Evolutionary conservation across 2,888 invertebrate genomes (phyloP).

Genomic region (Tanaodytes sp.): DNA sequence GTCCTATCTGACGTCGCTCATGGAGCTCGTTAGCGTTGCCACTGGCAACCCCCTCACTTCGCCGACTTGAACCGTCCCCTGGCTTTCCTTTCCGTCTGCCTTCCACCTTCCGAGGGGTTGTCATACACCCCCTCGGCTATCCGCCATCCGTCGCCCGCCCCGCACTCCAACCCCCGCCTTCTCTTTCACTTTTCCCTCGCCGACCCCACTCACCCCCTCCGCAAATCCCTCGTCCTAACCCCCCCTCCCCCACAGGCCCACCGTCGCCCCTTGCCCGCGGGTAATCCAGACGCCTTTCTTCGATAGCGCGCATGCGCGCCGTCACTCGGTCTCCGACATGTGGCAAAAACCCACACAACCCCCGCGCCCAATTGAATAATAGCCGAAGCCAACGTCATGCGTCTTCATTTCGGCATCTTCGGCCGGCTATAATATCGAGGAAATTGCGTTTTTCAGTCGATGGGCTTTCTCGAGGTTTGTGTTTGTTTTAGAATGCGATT

Average conservation of each 20-base stretch:
- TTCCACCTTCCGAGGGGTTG: slow-evolving; percentile 41
- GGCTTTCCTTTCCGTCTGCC: slow-evolving; percentile 49
- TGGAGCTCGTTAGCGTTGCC: slow-evolving; percentile 73
- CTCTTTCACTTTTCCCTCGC: slow-evolving; percentile 10
- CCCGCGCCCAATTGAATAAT: slow-evolving; percentile 40
- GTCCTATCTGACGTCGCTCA: slow-evolving; percentile 72
- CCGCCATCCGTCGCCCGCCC: slow-evolving; percentile 56
- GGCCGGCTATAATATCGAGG: slow-evolving; percentile 45
- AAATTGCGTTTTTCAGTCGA: slow-evolving; percentile 47
- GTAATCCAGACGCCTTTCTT: slow-evolving; percentile 51
- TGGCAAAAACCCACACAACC: slow-evolving; percentile 30
- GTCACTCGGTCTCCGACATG: slow-evolving; percentile 49
- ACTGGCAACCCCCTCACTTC: slow-evolving; percentile 70
- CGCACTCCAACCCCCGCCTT: slow-evolving; percentile 50
- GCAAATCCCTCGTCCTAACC: slow-evolving; percentile 15
- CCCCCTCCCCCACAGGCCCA: slow-evolving; percentile 6
- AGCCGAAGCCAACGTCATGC: slow-evolving; percentile 47
- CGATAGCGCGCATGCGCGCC: slow-evolving; percentile 53
- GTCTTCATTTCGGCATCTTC: slow-evolving; percentile 51
- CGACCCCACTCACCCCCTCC: slow-evolving; percentile 20
- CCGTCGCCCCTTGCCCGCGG: slow-evolving; percentile 20
- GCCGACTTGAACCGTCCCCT: slow-evolving; percentile 57
- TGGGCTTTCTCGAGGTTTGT: slow-evolving; percentile 38
- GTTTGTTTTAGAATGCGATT: slow-evolving; percentile 37
- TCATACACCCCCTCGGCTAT: slow-evolving; percentile 46